Conservation (phyloP, 2,797 vertebrate genomes). For the Intellagama lesueurii region DNA sequence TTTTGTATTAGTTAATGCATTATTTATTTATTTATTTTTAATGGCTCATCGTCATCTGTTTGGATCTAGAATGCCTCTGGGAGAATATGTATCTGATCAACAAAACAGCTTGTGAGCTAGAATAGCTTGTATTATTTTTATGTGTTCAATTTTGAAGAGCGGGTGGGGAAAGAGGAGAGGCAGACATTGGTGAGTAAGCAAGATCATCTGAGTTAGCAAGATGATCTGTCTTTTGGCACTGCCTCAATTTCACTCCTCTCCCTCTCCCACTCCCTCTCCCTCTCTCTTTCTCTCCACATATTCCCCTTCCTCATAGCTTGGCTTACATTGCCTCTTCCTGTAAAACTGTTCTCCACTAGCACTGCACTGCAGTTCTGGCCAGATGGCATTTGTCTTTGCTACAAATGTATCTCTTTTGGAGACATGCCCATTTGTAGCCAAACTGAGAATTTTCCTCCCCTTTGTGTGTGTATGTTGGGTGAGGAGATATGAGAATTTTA, state of each 20-base stretch:
- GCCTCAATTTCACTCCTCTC: constrained; percentile 1
- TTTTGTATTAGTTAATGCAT: too few species aligned
- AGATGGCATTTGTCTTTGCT: constrained; percentile 40
- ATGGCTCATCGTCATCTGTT: not conserved
- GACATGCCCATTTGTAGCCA: not conserved
- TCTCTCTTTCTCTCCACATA: not conserved
- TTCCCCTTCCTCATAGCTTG: not conserved
- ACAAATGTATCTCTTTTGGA: not conserved
- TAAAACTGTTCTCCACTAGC: not conserved
- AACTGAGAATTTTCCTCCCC: not conserved
- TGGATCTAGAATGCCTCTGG: not conserved
- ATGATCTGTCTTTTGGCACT: not conserved
- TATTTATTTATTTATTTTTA: not conserved
- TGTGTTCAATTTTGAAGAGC: not conserved
- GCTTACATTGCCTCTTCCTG: not conserved
- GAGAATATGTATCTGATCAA: constrained; percentile 21
- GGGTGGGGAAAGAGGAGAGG: not conserved
- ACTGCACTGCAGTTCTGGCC: accelerated
- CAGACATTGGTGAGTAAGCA: constrained; percentile 22
- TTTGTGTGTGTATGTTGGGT: not conserved
- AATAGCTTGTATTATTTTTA: not conserved
- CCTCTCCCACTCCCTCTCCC: not conserved
- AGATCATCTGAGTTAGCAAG: constrained; percentile 6
- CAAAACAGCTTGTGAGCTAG: constrained; percentile 3
- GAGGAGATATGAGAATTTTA: not conserved